These are phyloP conservation scores for Mantis religiosa DNA, from an alignment of 2,888 invertebrate species.

Conservation along the genomic window DNA sequence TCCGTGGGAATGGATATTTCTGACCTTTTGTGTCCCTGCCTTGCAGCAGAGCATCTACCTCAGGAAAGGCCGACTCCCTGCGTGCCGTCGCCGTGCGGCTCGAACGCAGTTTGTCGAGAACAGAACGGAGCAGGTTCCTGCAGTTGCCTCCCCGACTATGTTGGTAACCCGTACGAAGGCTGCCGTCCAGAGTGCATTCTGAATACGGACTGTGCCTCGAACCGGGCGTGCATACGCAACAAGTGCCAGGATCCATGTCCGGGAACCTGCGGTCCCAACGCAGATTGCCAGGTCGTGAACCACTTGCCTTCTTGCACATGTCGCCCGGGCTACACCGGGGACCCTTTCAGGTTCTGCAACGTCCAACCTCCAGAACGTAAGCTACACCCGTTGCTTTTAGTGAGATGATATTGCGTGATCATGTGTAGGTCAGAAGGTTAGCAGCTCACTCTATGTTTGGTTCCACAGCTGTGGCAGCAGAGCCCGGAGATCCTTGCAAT, in stretches of 20 bases:
- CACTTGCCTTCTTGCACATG: slow-evolving; percentile 50
- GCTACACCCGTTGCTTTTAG: slow-evolving; percentile 28
- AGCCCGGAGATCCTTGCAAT: slow-evolving; percentile 57
- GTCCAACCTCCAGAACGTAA: slow-evolving; percentile 43
- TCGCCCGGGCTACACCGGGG: slow-evolving; percentile 65
- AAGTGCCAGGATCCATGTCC: slow-evolving; percentile 59
- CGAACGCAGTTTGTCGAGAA: slow-evolving; percentile 50
- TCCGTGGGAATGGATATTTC: not conserved
- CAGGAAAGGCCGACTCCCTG: slow-evolving; percentile 55
- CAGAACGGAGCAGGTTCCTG: slow-evolving; percentile 52
- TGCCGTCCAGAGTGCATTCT: slow-evolving; percentile 52
- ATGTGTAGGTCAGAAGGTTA: not conserved
- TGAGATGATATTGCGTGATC: not conserved
- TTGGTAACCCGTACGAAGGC: slow-evolving; percentile 57
- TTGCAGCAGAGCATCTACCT: slow-evolving; percentile 32
- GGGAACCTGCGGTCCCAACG: slow-evolving; percentile 44
- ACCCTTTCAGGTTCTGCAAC: slow-evolving; percentile 60
- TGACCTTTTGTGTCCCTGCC: slow-evolving; percentile 36
- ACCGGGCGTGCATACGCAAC: slow-evolving; percentile 47
- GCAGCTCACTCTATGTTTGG: not conserved
- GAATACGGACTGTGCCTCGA: slow-evolving; percentile 49
- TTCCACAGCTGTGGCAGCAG: slow-evolving; percentile 43
- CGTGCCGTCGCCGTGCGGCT: slow-evolving; percentile 48
- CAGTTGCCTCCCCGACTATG: slow-evolving; percentile 49
- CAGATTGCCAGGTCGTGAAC: slow-evolving; percentile 42